phyloP scores from a whole-genome alignment of 2,888 invertebrate genomes.

The Catocala fraxini region DNA sequence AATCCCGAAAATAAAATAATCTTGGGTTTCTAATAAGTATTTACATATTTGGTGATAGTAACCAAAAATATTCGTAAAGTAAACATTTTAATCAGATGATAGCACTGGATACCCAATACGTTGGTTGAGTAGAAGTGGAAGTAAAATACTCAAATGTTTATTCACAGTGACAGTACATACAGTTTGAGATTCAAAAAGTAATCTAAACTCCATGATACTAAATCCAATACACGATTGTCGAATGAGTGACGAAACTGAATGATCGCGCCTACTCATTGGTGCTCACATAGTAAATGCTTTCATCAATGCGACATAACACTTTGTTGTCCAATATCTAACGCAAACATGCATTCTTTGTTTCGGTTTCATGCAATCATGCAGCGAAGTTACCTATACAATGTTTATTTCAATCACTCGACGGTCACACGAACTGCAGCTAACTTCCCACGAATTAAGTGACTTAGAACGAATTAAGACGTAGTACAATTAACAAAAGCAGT shows the following conservation, averaged over 20 bases:
- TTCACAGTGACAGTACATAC: slow-evolving; percentile 19
- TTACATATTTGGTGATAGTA: neutral
- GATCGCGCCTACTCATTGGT: slow-evolving; percentile 1
- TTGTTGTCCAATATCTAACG: slow-evolving; percentile 76
- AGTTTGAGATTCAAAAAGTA: slow-evolving; percentile 9
- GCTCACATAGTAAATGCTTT: slow-evolving; percentile 51
- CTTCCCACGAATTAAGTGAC: slow-evolving; percentile 53
- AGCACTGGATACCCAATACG: slow-evolving; percentile 19
- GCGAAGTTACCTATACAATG: slow-evolving; percentile 19
- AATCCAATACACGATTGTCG: neutral
- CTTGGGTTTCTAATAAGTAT: too few species aligned
- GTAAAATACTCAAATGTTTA: neutral
- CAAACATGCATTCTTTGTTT: slow-evolving; percentile 68
- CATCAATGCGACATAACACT: slow-evolving; percentile 62
- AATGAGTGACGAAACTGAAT: neutral
- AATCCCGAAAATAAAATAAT: too few species aligned
- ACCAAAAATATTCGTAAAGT: slow-evolving; percentile 9
- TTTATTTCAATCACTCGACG: slow-evolving; percentile 28
- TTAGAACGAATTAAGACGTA: slow-evolving; percentile 40
- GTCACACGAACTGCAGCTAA: slow-evolving; percentile 39
- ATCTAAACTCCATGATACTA: slow-evolving; percentile 16
- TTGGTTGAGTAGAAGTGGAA: neutral
- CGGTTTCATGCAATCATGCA: slow-evolving; percentile 44
- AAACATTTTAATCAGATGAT: slow-evolving; percentile 10
- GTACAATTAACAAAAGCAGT: slow-evolving; percentile 38